A percentile compares a stretch with the other conserved stretches of the same genome.
Conservation (phyloP, 2,113 vertebrate species). For the Notarius quadriscutis region DNA sequence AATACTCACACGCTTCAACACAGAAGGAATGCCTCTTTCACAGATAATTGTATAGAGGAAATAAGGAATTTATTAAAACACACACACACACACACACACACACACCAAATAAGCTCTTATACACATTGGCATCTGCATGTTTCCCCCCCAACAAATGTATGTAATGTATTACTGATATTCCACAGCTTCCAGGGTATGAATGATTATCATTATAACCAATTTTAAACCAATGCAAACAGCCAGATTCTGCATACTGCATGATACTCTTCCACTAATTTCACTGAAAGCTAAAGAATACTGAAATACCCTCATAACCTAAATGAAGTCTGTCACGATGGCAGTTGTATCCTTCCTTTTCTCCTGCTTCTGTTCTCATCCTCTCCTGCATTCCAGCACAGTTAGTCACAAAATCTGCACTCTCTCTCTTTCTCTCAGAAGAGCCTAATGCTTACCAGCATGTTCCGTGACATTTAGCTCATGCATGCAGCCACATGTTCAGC, state of each 20-base stretch:
- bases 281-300: neutral
- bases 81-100: neutral
- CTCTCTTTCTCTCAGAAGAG: constrained; percentile 20
- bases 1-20: constrained; percentile 35
- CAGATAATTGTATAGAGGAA: constrained; percentile 3
- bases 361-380: constrained; percentile 21
- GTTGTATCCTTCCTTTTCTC: neutral
- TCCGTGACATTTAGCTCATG: constrained; percentile 46
- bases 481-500: constrained; percentile 22
- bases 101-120: neutral
- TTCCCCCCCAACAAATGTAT: too few species aligned
- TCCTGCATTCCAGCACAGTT: constrained; percentile 24
- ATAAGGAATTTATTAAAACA: neutral
- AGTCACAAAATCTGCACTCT: constrained; percentile 28
- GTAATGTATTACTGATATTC: neutral
- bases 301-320: neutral
- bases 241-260: neutral
- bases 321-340: neutral
- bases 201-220: neutral
- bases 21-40: constrained; percentile 41
- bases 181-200: neutral
- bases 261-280: neutral
- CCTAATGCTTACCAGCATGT: constrained; percentile 18
- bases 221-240: neutral
- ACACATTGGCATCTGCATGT: neutral